Conservation (phyloP, 2,113 vertebrate species). For the Epinephelus cyanopodus region DNA sequence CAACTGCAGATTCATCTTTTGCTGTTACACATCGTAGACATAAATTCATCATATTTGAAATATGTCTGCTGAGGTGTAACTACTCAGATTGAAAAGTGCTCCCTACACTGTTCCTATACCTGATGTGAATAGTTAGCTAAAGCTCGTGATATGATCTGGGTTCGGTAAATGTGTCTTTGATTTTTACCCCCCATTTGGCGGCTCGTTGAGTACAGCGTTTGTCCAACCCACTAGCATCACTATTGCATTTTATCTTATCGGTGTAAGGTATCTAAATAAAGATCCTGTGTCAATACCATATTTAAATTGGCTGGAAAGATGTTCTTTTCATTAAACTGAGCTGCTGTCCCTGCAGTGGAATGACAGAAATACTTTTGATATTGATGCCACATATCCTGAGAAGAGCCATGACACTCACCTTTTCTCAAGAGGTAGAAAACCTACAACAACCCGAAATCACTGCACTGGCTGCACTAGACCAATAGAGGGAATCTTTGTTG, state of each 20-base stretch:
- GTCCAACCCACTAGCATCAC: neutral
- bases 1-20: conserved; percentile 37
- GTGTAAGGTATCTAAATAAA: neutral
- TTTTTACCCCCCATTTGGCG: neutral
- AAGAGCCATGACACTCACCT: too few relatives aligned
- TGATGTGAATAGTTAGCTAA: neutral
- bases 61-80: conserved; percentile 19
- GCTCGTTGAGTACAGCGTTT: too few relatives aligned
- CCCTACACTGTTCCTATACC: neutral
- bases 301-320: too few relatives aligned
- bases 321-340: too few relatives aligned
- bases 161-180: neutral
- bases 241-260: too few relatives aligned
- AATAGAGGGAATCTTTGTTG: too few relatives aligned
- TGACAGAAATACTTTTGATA: too few relatives aligned
- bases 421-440: too few relatives aligned
- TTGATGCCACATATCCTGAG: too few relatives aligned
- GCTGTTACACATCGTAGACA: conserved; percentile 18
- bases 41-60: conserved; percentile 31
- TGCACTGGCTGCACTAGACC: too few relatives aligned
- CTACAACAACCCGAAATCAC: too few relatives aligned
- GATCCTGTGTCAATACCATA: neutral
- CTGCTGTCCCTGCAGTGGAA: too few relatives aligned
- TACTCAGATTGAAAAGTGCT: neutral
- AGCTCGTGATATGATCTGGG: neutral